Base-by-base conservation (phyloP, 2,113 vertebrate genomes). In the Podilymbus podiceps region DNA sequence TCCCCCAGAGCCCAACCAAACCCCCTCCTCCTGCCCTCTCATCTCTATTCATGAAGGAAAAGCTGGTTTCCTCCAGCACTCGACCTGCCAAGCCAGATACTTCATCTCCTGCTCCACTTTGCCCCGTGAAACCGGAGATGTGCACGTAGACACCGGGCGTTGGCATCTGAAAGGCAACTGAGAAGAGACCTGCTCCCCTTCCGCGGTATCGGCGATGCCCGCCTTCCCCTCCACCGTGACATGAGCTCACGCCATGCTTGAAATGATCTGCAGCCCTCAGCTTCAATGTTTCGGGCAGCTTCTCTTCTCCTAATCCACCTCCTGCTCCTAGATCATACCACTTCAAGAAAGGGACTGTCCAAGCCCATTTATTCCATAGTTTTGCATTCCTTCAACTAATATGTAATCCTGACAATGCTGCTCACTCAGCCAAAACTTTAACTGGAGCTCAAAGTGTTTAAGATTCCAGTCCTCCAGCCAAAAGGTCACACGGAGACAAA, bases 271-370 rank as follows among this genome's bases (percentile, higher is more conserved):
- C 28, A 30, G 6, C 15, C 47, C 21, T 44, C 58, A 20, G 30
- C 56, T 11, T 33, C 67, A 5, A 10, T 22, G 7, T 12, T 13
- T 17, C 60, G 12, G 40, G 50, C 30, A 58, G 42, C 40, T 55
- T 8, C 56, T 44, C 8, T 49, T 33, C 59, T 56, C 42, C 40
- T 14, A 27, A 31, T 2, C 80, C 62, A 3, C 46, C 62, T 17
- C 35, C 52, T 5, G 6, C 33, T 46, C 63, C 58, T 1, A 8
- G 64, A 38, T 6, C 15, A 1, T 3, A 5, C 2, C 5, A 1
- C 47, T 8, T 5, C 66, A 2, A 31, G 50, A 14, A 15, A 49
- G 27, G 63, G 20, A 42, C 24, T 12, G 12, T 11, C 69, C 69
- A 7, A 52, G 6, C 8, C 47, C 27, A 2, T 20, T n/a, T 40